phyloP scores from a whole-genome alignment of 2,113 vertebrate genomes.

The Greenwoodochromis staneri region DNA sequence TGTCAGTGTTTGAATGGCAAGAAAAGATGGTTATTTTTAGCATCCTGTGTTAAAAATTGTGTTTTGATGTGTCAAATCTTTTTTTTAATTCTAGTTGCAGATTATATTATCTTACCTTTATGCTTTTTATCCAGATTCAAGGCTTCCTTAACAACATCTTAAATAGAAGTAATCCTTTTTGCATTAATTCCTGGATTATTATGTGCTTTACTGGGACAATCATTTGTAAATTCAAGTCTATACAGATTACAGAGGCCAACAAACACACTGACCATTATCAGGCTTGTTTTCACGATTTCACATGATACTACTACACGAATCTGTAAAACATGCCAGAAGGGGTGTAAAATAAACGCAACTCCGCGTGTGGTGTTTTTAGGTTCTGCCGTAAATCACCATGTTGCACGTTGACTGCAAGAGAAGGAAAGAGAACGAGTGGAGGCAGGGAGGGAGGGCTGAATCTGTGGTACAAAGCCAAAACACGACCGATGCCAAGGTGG shows the following conservation, averaged over 20 bases:
- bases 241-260: not conserved
- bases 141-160: not conserved
- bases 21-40: not conserved
- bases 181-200: slow-evolving; percentile 18
- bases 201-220: not conserved
- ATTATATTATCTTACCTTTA: not conserved
- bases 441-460: not conserved
- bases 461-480: slow-evolving; percentile 39
- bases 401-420: not conserved
- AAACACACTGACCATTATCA: not conserved
- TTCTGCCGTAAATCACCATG: slow-evolving; percentile 9
- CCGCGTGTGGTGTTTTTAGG: not conserved
- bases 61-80: not conserved
- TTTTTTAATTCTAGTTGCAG: not conserved
- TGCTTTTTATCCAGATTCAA: not conserved
- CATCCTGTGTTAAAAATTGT: not conserved
- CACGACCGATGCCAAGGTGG: slow-evolving; percentile 34
- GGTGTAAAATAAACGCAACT: not conserved
- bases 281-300: not conserved
- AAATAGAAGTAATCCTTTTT: slow-evolving; percentile 15
- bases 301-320: not conserved
- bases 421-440: not conserved
- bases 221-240: slow-evolving; percentile 9
- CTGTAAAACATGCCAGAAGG: not conserved
- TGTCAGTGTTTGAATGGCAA: not conserved